These are phyloP conservation scores for Dysdera silvatica DNA, from an alignment of 1,140 invertebrate genomes.

Conservation along the genomic window DNA sequence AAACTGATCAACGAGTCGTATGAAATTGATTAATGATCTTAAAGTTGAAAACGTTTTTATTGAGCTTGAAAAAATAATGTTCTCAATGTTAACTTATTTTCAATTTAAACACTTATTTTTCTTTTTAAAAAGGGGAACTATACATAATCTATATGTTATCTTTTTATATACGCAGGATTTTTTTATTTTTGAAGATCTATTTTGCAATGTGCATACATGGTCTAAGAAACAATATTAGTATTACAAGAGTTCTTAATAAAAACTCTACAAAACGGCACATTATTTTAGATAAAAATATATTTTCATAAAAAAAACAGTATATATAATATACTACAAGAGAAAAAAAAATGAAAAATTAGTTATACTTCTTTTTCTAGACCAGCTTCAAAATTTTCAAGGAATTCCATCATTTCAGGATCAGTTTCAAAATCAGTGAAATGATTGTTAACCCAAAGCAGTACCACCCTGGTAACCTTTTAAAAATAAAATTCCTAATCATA, in stretches of 20 bases:
- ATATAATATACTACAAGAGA: neutral
- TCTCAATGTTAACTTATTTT: too few relatives aligned
- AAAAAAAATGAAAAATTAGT: slow-evolving; percentile 9
- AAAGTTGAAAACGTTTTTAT: too few relatives aligned
- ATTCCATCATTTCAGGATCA: slow-evolving; percentile 91
- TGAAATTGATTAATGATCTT: too few relatives aligned
- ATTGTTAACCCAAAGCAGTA: slow-evolving; percentile 96
- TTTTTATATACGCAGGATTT: too few relatives aligned
- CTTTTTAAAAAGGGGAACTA: too few relatives aligned
- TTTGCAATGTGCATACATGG: too few relatives aligned
- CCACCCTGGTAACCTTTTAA: slow-evolving; percentile 76
- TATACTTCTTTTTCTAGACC: slow-evolving; percentile 68
- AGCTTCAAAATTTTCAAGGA: slow-evolving; percentile 86
- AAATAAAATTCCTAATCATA: slow-evolving; percentile 17
- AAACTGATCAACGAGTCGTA: too few relatives aligned
- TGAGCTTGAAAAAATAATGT: too few relatives aligned
- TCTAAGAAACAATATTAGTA: neutral
- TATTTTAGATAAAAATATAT: neutral
- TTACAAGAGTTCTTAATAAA: neutral
- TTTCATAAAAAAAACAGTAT: neutral
- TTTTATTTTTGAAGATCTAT: too few relatives aligned
- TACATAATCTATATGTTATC: too few relatives aligned
- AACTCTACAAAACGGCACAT: neutral
- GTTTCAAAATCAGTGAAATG: slow-evolving; percentile 99
- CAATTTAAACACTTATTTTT: too few relatives aligned